Conservation (phyloP, 1,140 invertebrate genomes). For the Melitaea cinxia region DNA sequence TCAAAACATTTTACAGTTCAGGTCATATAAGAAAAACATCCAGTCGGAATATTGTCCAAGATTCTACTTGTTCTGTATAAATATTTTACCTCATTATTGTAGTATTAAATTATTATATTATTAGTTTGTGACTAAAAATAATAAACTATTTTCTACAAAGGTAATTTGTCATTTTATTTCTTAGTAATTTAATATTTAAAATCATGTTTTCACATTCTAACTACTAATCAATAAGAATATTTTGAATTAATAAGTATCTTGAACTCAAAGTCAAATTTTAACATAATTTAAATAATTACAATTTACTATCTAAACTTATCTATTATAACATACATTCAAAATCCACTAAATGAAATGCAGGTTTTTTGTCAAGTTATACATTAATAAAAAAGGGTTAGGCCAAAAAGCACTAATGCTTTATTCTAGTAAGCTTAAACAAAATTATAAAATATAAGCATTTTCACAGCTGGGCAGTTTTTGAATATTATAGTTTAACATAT, state of each 20-base stretch:
- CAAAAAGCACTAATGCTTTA: background rate
- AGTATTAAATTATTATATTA: background rate
- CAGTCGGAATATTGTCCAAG: background rate
- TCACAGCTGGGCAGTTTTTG: background rate
- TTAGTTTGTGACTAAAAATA: conserved; percentile 7
- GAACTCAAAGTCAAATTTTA: background rate
- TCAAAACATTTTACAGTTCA: background rate
- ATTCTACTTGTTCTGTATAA: background rate
- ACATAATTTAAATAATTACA: background rate
- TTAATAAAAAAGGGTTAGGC: conserved; percentile 2
- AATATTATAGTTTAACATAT: conserved; percentile 11
- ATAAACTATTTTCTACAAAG: conserved; percentile 8
- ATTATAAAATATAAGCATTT: background rate
- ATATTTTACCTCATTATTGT: background rate
- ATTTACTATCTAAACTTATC: background rate
- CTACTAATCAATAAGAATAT: background rate
- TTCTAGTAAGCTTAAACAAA: background rate
- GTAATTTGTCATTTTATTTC: conserved; percentile 4
- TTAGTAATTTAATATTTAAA: background rate
- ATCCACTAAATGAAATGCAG: background rate
- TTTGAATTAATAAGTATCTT: background rate
- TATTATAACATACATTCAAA: background rate
- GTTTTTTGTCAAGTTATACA: background rate
- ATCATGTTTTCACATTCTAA: background rate
- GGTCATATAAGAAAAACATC: background rate